Percentiles rank a stretch among this genome's conserved stretches.
Evolutionary conservation across 2,888 invertebrate species (phyloP).

Genomic region (Danaus chrysippus): DNA sequence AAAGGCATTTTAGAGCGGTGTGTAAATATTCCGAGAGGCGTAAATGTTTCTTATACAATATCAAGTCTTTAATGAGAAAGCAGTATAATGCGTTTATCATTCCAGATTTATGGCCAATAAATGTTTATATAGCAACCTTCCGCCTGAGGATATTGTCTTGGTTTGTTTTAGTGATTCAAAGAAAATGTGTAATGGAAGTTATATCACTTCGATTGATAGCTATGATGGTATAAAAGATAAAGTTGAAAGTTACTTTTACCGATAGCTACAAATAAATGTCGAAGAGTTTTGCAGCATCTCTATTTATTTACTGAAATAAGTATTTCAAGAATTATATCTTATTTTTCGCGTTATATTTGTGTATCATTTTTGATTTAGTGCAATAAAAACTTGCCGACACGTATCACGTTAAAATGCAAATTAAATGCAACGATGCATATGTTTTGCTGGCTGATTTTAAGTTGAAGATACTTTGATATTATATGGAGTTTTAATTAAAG

Average conservation of each 20-base stretch:
- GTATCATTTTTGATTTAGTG: conserved; percentile 8
- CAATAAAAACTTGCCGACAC: conserved; percentile 30
- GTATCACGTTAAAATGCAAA: conserved; percentile 33
- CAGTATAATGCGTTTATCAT: conserved; percentile 44
- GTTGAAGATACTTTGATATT: conserved; percentile 27
- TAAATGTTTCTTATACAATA: conserved; percentile 42
- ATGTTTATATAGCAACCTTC: conserved; percentile 37
- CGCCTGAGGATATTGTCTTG: conserved; percentile 28
- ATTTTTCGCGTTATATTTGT: conserved; percentile 11
- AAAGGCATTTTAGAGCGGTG: conserved; percentile 42
- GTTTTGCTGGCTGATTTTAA: conserved; percentile 32
- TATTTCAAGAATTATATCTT: conserved; percentile 9
- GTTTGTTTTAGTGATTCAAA: conserved; percentile 30
- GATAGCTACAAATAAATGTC: too few relatives aligned
- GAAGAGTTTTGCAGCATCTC: too few relatives aligned
- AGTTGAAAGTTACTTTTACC: too few relatives aligned
- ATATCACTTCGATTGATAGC: conserved; percentile 17
- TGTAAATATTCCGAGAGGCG: conserved; percentile 45
- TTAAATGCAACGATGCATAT: conserved; percentile 30
- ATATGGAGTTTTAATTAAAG: conserved; percentile 2
- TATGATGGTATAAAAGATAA: too few relatives aligned
- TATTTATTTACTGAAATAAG: not conserved
- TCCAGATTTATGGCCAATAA: conserved; percentile 44
- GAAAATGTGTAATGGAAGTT: conserved; percentile 28
- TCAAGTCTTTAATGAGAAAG: conserved; percentile 45